These are phyloP conservation scores for Tetrao urogallus DNA, from an alignment of 2,113 vertebrate genomes.

Conservation along the genomic window DNA sequence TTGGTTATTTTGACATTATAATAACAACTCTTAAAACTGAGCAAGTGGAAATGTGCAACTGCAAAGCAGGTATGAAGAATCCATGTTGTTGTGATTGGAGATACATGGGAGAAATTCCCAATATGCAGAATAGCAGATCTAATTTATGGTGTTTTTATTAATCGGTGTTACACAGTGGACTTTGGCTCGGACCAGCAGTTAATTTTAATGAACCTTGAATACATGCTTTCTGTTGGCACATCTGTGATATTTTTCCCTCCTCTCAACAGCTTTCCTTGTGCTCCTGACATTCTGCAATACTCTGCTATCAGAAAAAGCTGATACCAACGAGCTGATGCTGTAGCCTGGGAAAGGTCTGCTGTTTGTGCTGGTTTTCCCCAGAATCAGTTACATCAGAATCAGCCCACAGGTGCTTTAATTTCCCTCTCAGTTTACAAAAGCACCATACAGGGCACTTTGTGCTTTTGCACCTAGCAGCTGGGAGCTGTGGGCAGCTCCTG, in stretches of 20 bases:
- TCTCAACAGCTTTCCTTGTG: not conserved
- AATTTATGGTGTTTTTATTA: not conserved
- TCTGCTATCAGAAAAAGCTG: not conserved
- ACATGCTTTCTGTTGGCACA: not conserved
- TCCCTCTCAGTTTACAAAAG: not conserved
- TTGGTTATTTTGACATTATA: not conserved
- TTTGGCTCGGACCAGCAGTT: not conserved
- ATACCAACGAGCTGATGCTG: rapidly evolving
- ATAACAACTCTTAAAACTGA: not conserved
- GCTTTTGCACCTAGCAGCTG: not conserved
- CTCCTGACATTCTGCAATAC: not conserved
- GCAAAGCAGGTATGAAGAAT: not conserved
- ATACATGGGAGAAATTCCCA: not conserved
- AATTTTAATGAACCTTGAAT: not conserved
- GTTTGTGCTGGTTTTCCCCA: not conserved
- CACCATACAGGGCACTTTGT: not conserved
- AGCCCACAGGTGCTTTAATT: not conserved
- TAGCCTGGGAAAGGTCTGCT: not conserved
- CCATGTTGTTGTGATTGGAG: not conserved
- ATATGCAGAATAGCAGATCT: not conserved
- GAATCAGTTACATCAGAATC: not conserved
- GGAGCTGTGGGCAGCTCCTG: not conserved
- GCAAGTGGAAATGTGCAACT: not conserved
- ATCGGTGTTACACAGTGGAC: not conserved
- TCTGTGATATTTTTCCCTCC: not conserved